Percentiles rank a stretch among this genome's conserved stretches.
phyloP scores from a whole-genome alignment of 1,140 invertebrate genomes.

The Eumaeus atala region DNA sequence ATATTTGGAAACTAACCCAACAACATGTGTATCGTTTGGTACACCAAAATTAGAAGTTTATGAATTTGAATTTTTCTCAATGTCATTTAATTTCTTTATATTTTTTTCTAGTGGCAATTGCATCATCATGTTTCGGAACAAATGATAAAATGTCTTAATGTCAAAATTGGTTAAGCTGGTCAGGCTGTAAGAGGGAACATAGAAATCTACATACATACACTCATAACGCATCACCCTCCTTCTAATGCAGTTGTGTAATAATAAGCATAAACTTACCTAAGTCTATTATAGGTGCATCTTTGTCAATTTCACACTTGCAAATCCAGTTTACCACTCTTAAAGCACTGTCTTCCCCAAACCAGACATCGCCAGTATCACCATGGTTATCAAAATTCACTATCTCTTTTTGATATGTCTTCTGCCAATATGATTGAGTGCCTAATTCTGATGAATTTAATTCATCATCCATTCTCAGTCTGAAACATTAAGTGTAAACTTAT shows the following conservation, averaged over 20 bases:
- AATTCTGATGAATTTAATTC: constrained; percentile 84
- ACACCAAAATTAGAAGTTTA: too few relatives aligned
- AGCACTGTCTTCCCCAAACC: constrained; percentile 92
- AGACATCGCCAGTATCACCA: constrained; percentile 93
- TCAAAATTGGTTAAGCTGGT: too few relatives aligned
- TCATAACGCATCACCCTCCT: too few relatives aligned
- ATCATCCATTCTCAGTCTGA: constrained; percentile 33
- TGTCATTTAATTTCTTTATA: too few relatives aligned
- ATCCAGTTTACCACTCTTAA: constrained; percentile 83
- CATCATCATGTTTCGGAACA: too few relatives aligned
- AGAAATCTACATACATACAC: too few relatives aligned
- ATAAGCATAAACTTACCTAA: constrained; percentile 59
- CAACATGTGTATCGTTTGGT: too few relatives aligned
- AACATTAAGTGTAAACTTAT: neutral
- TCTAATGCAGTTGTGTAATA: neutral
- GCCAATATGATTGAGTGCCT: constrained; percentile 90
- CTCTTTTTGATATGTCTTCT: constrained; percentile 86
- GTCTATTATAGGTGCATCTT: constrained; percentile 77
- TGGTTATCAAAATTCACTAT: constrained; percentile 87
- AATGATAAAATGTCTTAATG: too few relatives aligned
- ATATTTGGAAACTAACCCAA: too few relatives aligned
- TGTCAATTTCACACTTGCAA: constrained; percentile 48
- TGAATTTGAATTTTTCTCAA: too few relatives aligned
- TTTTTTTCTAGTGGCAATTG: too few relatives aligned
- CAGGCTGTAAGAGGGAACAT: too few relatives aligned